Conservation (phyloP, 2,113 vertebrate species). For the Mormoops blainvillei region DNA sequence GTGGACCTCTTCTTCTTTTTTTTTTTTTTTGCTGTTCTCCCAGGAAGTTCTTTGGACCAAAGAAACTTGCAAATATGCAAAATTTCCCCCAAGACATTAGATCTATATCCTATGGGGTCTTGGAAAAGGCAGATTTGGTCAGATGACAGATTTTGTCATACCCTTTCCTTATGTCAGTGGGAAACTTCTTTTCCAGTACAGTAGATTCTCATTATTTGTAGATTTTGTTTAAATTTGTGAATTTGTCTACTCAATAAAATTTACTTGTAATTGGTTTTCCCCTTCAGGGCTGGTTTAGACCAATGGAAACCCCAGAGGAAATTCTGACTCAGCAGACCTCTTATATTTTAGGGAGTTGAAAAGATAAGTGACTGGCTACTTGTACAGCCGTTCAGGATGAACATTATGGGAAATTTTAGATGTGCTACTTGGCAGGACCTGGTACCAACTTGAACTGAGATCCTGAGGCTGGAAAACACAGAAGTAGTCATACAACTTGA, state of each 20-base stretch:
- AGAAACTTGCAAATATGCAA: neutral
- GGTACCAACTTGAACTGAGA: neutral
- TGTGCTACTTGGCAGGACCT: neutral
- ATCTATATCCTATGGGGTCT: neutral
- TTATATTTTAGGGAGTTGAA: neutral
- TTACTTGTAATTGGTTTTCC: neutral
- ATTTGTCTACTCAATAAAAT: neutral
- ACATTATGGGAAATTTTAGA: neutral
- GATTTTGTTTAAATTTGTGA: neutral
- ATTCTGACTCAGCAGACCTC: neutral
- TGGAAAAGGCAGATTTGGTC: neutral
- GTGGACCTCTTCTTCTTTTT: neutral
- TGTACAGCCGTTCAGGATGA: neutral
- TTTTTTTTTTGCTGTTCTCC: neutral
- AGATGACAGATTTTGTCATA: neutral
- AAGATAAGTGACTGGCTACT: neutral
- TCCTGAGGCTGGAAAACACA: neutral
- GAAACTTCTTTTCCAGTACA: neutral
- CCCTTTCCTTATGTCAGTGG: neutral
- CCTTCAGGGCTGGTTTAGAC: neutral
- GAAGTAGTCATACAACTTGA: neutral
- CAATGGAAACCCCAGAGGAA: neutral
- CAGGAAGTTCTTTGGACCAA: neutral
- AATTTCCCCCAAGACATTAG: neutral
- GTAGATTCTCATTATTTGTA: neutral